These are phyloP conservation scores for Orbicella faveolata DNA, from an alignment of 64 coral and sea anemone species.

Conservation along the genomic window DNA sequence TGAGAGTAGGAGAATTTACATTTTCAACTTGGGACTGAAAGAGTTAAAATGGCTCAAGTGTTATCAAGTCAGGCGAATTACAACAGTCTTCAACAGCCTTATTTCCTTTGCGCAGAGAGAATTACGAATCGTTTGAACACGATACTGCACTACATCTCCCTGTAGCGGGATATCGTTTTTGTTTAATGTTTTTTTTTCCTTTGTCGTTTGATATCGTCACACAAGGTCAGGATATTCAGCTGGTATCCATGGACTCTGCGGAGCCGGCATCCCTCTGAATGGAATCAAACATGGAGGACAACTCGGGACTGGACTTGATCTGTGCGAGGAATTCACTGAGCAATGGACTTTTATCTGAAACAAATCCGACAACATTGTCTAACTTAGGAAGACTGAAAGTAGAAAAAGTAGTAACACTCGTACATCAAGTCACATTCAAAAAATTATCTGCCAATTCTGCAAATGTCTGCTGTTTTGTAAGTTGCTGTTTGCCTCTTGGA, in stretches of 20 bases:
- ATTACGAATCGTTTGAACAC: neutral
- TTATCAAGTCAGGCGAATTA: neutral
- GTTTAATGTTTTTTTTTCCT: neutral
- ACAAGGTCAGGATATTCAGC: conserved; percentile 21
- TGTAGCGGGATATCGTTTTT: neutral
- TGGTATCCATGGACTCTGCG: conserved; percentile 91
- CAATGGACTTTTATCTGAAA: conserved; percentile 94
- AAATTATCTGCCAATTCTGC: too few relatives aligned
- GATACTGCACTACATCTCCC: neutral
- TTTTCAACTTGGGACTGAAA: too few relatives aligned
- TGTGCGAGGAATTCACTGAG: conserved; percentile 95
- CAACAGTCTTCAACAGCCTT: neutral
- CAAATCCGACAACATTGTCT: neutral
- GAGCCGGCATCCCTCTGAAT: conserved; percentile 91
- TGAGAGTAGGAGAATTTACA: too few relatives aligned
- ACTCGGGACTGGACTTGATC: conserved; percentile 84
- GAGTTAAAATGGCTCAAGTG: neutral
- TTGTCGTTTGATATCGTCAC: neutral
- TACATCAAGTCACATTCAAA: too few relatives aligned
- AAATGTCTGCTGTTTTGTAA: too few relatives aligned
- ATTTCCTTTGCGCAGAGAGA: neutral
- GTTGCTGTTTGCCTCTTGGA: too few relatives aligned
- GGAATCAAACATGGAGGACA: conserved; percentile 89
- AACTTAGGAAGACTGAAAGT: neutral
- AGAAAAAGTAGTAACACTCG: too few relatives aligned